phyloP scores from a whole-genome alignment of 2,888 invertebrate genomes.

The Lissocephala sabroskyi region DNA sequence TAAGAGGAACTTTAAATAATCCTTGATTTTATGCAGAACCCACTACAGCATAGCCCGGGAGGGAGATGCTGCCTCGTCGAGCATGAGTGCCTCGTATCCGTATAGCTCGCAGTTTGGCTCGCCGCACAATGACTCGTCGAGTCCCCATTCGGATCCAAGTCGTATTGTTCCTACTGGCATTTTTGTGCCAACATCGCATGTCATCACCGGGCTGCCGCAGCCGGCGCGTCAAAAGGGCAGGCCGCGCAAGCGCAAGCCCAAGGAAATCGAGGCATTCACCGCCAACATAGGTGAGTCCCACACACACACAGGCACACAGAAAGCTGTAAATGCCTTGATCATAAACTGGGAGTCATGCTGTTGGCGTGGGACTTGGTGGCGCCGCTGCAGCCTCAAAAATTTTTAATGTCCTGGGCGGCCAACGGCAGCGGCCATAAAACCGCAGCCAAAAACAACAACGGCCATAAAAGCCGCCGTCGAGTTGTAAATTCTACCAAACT shows the following conservation, averaged over 20 bases:
- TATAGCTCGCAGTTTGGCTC: constrained; percentile 74
- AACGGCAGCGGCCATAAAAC: constrained; percentile 4
- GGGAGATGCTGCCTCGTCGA: constrained; percentile 67
- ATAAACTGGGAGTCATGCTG: neutral
- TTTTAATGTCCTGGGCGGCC: neutral
- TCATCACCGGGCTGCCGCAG: constrained; percentile 76
- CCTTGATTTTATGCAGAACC: constrained; percentile 65
- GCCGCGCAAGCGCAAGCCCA: constrained; percentile 93
- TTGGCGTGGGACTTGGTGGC: constrained; percentile 1
- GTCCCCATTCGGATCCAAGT: constrained; percentile 71
- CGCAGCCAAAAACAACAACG: constrained; percentile 4
- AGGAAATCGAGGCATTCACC: constrained; percentile 89
- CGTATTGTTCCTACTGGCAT: constrained; percentile 73
- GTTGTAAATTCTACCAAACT: neutral
- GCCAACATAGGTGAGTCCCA: constrained; percentile 84
- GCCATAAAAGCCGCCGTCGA: constrained; percentile 11
- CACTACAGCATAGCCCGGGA: constrained; percentile 71
- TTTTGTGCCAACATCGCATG: constrained; percentile 74
- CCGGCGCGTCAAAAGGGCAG: constrained; percentile 91
- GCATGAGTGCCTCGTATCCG: constrained; percentile 74
- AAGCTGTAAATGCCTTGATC: constrained; percentile 7
- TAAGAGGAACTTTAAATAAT: neutral
- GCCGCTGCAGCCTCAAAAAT: constrained; percentile 5
- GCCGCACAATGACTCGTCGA: constrained; percentile 72
- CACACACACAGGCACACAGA: neutral